Conservation (phyloP, 2,113 vertebrate genomes). For the Machaerirhynchus nigripectus region DNA sequence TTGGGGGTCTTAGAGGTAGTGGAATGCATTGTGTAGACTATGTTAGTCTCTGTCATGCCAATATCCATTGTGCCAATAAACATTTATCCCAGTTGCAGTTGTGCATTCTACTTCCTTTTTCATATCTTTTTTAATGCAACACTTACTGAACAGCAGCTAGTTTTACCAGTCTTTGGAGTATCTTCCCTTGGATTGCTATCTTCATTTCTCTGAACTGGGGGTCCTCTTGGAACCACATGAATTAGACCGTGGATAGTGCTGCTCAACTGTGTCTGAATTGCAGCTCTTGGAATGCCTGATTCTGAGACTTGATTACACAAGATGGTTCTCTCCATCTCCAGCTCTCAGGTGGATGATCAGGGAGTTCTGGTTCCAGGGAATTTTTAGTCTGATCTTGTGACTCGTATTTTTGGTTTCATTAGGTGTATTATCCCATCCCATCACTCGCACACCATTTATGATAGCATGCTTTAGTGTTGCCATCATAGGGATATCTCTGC, state of each 20-base stretch:
- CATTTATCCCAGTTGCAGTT: not conserved
- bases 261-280: not conserved
- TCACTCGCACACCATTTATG: fast-evolving
- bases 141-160: not conserved
- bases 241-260: not conserved
- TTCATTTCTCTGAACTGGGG: not conserved
- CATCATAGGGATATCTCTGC: not conserved
- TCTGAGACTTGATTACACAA: not conserved
- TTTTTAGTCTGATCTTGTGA: not conserved
- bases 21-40: not conserved
- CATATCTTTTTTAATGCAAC: not conserved
- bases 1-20: not conserved
- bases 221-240: not conserved
- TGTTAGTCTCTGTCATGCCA: fast-evolving
- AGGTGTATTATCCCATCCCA: not conserved
- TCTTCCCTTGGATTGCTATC: not conserved
- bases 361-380: not conserved
- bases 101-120: not conserved
- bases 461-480: not conserved
- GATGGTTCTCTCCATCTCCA: not conserved
- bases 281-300: not conserved
- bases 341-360: not conserved
- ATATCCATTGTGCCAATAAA: not conserved
- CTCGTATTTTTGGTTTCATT: not conserved
- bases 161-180: not conserved